Evolutionary conservation across 2,888 invertebrate genomes (phyloP).

Genomic region (Pollenia amentaria): DNA sequence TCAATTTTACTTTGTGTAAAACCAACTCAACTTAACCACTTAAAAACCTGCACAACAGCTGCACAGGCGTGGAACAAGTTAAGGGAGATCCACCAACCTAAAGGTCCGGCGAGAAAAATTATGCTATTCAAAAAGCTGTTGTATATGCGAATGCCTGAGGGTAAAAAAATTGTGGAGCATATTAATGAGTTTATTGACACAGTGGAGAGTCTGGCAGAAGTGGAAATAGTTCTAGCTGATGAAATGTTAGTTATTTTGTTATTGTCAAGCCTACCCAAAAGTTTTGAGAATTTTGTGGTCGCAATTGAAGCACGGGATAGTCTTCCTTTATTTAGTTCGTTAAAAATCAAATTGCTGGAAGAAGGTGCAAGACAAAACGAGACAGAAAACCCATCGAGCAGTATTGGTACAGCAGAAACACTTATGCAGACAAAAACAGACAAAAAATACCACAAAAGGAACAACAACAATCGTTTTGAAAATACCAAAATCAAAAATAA

Average conservation of each 20-base stretch:
- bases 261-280: conserved; percentile 64
- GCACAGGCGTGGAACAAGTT: conserved; percentile 45
- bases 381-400: conserved; percentile 31
- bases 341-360: conserved; percentile 58
- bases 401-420: conserved; percentile 8
- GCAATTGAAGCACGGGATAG: conserved; percentile 63
- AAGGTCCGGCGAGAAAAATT: conserved; percentile 67
- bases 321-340: conserved; percentile 53
- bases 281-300: conserved; percentile 69
- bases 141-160: conserved; percentile 37
- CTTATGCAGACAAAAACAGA: neutral
- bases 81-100: conserved; percentile 58
- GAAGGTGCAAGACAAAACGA: conserved; percentile 16
- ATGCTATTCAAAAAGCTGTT: conserved; percentile 58
- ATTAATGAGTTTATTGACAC: neutral
- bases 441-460: conserved; percentile 7
- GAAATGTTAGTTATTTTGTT: conserved; percentile 62
- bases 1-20: conserved; percentile 2
- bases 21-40: neutral
- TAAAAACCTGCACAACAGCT: neutral
- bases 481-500: neutral
- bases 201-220: conserved; percentile 49
- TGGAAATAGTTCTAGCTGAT: conserved; percentile 49
- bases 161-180: conserved; percentile 29
- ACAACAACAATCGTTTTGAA: neutral